phyloP scores from a whole-genome alignment of 2,888 invertebrate genomes.

The Oligia latruncula region DNA sequence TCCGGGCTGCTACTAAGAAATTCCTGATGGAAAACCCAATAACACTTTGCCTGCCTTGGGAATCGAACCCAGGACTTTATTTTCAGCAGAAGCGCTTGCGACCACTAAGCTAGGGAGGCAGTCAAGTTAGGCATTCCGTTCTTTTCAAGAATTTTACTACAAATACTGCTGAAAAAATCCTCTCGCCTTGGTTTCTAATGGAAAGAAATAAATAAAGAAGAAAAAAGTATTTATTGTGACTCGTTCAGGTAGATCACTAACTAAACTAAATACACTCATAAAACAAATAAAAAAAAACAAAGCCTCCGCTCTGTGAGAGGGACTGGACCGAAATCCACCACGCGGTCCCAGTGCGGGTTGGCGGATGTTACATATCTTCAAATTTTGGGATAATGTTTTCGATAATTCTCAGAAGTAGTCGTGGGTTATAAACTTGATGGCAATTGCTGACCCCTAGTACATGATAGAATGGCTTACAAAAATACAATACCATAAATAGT shows the following conservation, averaged over 20 bases:
- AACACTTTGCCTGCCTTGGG: background rate
- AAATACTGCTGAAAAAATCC: background rate
- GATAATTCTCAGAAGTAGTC: background rate
- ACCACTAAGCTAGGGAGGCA: background rate
- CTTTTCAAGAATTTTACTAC: background rate
- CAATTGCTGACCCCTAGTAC: background rate
- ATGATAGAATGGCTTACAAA: too few species aligned
- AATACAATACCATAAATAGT: too few species aligned
- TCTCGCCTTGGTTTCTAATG: background rate
- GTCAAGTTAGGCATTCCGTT: background rate
- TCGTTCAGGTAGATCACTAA: too few species aligned
- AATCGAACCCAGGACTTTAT: background rate
- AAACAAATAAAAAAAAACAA: too few species aligned
- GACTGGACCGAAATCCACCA: too few species aligned
- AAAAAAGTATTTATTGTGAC: too few species aligned
- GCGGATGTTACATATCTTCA: too few species aligned
- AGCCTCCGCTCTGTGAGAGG: too few species aligned
- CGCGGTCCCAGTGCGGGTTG: too few species aligned
- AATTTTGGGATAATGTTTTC: background rate
- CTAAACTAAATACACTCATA: too few species aligned
- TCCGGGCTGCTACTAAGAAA: background rate
- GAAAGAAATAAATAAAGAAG: too few species aligned
- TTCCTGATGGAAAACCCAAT: background rate
- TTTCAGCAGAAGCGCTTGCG: too few species aligned
- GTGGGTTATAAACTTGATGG: background rate